phyloP scores from a whole-genome alignment of 2,797 vertebrate species.

The Danionella dracula region DNA sequence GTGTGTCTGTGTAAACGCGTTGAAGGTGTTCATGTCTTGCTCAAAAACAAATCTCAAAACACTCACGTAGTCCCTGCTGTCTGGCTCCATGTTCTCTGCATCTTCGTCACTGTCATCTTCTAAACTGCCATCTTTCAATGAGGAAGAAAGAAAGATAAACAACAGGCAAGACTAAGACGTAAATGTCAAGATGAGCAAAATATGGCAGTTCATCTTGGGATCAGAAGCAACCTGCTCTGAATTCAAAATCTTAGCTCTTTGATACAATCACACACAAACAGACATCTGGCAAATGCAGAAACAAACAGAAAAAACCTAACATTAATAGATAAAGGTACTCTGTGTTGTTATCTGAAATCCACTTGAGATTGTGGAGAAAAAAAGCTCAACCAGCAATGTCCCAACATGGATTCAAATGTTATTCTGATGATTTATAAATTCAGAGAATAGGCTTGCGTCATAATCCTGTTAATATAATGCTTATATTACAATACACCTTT shows the following conservation, averaged over 20 bases:
- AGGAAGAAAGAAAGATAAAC: conserved; percentile 6
- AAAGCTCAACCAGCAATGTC: too few species aligned
- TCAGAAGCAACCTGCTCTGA: conserved; percentile 19
- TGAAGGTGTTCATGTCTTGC: not conserved
- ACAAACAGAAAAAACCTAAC: too few species aligned
- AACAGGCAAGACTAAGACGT: conserved; percentile 3
- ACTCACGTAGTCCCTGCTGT: conserved; percentile 71
- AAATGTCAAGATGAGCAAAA: conserved; percentile 19
- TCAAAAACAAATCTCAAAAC: conserved; percentile 6
- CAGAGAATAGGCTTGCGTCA: too few species aligned
- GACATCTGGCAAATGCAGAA: not conserved
- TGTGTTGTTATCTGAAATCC: too few species aligned
- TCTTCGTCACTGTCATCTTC: conserved; percentile 74
- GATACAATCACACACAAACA: conserved; percentile 5
- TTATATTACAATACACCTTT: too few species aligned
- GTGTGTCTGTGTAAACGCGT: too few species aligned
- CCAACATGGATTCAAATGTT: too few species aligned
- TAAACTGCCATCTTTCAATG: conserved; percentile 55
- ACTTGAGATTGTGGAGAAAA: too few species aligned
- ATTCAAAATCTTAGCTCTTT: not conserved
- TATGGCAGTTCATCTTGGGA: conserved; percentile 21
- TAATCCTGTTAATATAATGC: too few species aligned
- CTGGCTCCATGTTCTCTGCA: conserved; percentile 58
- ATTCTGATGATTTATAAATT: too few species aligned
- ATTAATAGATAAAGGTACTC: too few species aligned